Percentiles rank a stretch among this genome's conserved stretches.
Evolutionary conservation across 2,888 invertebrate species (phyloP).

Genomic region (Adineta ricciae): DNA sequence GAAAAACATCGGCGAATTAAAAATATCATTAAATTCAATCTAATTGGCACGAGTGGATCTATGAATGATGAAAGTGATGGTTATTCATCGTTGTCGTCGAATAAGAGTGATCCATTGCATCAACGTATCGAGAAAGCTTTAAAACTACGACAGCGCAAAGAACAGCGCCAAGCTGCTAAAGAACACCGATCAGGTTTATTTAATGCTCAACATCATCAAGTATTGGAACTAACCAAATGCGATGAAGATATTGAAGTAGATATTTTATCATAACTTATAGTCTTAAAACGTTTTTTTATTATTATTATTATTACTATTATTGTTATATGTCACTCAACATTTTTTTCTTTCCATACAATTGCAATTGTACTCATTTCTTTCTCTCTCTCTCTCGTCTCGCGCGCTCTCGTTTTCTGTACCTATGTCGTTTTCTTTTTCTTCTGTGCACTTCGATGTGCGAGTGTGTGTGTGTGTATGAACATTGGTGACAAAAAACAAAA

Average conservation of each 20-base stretch:
- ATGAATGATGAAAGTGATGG: neutral
- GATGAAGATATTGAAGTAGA: constrained; percentile 32
- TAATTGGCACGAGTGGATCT: neutral
- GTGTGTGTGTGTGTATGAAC: neutral
- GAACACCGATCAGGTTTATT: constrained; percentile 30
- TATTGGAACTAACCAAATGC: constrained; percentile 11
- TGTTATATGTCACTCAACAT: neutral
- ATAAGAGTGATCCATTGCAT: constrained; percentile 13
- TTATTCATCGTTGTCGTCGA: neutral
- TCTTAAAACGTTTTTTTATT: neutral
- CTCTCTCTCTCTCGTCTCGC: neutral
- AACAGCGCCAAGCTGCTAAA: constrained; percentile 27
- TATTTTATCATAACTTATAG: constrained; percentile 24
- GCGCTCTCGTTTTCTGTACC: neutral
- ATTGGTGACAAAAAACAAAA: neutral
- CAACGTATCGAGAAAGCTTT: constrained; percentile 26
- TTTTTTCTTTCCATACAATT: neutral
- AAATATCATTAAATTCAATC: constrained; percentile 30
- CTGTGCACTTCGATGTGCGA: neutral
- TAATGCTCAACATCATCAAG: constrained; percentile 18
- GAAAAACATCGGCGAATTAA: constrained; percentile 30
- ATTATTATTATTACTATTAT: neutral
- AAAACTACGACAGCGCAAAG: constrained; percentile 29
- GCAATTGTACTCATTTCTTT: neutral
- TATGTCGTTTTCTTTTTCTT: neutral